phyloP scores from a whole-genome alignment of 2,797 vertebrate genomes.

The Myotis daubentonii region DNA sequence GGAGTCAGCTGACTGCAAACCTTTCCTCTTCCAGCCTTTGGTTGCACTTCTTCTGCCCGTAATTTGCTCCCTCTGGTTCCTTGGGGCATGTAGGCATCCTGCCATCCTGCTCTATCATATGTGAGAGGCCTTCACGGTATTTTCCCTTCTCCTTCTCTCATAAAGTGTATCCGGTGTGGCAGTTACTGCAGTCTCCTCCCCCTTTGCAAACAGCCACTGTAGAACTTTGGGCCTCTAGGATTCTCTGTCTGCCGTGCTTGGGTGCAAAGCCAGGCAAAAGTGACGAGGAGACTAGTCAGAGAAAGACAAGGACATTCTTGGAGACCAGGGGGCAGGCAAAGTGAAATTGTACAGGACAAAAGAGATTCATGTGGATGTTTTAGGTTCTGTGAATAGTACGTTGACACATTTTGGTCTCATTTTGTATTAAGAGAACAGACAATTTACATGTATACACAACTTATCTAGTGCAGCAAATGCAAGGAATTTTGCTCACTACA shows the following conservation, averaged over 20 bases:
- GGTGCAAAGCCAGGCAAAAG: background rate
- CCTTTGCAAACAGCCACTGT: background rate
- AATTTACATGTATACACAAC: background rate
- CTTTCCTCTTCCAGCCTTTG: background rate
- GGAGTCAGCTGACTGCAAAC: background rate
- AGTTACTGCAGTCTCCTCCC: conserved; percentile 20
- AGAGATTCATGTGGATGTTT: background rate
- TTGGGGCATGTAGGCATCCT: background rate
- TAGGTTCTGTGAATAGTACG: background rate
- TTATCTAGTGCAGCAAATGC: background rate
- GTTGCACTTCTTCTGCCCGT: background rate
- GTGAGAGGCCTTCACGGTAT: background rate
- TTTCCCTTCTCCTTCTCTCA: background rate
- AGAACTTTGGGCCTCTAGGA: conserved; percentile 20
- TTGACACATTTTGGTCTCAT: background rate
- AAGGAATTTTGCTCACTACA: background rate
- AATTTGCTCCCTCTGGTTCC: background rate
- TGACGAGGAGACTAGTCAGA: background rate
- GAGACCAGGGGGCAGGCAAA: background rate
- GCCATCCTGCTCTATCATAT: background rate
- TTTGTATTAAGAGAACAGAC: too few relatives aligned
- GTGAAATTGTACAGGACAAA: background rate
- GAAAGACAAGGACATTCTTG: background rate
- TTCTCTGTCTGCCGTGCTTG: conserved; percentile 4
- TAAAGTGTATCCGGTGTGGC: background rate